Conservation (phyloP, 2,888 invertebrate species). For the Oxyteleia sp. region DNA sequence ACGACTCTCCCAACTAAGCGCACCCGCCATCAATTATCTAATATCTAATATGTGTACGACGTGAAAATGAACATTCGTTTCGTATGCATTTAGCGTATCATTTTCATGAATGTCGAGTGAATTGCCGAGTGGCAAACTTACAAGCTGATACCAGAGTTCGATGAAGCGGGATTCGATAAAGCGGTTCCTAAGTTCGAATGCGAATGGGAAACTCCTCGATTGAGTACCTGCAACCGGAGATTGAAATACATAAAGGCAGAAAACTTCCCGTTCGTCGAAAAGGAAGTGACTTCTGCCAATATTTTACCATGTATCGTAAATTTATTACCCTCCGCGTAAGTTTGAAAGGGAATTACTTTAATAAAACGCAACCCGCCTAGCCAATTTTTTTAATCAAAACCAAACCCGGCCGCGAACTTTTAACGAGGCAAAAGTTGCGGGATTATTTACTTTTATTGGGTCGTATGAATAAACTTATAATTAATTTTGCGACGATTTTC, state of each 20-base stretch:
- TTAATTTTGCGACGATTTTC: constrained; percentile 27
- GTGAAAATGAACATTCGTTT: constrained; percentile 52
- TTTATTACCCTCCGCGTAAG: constrained; percentile 57
- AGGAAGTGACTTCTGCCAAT: constrained; percentile 57
- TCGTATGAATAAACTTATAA: constrained; percentile 45
- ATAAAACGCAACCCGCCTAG: constrained; percentile 28
- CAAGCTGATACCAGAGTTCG: constrained; percentile 75
- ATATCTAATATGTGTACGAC: constrained; percentile 23
- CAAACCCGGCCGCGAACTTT: constrained; percentile 54
- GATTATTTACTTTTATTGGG: constrained; percentile 45
- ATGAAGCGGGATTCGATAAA: constrained; percentile 78
- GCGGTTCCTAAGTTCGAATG: constrained; percentile 74
- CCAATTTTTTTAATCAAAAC: constrained; percentile 51
- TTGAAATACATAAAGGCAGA: constrained; percentile 68
- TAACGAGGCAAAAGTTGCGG: constrained; percentile 50
- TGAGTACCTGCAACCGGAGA: constrained; percentile 61
- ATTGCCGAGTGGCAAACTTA: constrained; percentile 66
- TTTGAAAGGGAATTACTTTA: constrained; percentile 48
- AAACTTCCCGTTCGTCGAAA: constrained; percentile 54
- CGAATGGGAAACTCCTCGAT: constrained; percentile 67
- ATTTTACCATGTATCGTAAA: constrained; percentile 64
- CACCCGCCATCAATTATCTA: constrained; percentile 7
- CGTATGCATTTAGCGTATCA: constrained; percentile 59
- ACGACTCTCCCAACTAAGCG: background rate
- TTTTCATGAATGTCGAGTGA: constrained; percentile 55